These are phyloP conservation scores for Furnarius figulus DNA, from an alignment of 2,113 vertebrate genomes.

Conservation along the genomic window DNA sequence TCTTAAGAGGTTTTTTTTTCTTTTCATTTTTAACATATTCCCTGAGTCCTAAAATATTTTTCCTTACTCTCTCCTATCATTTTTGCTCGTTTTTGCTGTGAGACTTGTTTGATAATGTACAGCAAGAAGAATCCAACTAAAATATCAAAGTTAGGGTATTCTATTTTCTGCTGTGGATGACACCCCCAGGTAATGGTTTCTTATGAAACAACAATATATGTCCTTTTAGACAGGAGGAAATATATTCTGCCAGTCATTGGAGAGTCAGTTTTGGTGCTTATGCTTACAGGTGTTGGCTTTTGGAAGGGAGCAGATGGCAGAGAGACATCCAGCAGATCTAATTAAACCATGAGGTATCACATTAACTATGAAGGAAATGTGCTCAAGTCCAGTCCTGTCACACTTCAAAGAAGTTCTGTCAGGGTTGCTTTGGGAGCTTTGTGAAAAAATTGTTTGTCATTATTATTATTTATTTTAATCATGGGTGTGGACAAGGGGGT, in stretches of 20 bases:
- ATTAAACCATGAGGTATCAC: constrained; percentile 11
- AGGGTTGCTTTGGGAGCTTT: not conserved
- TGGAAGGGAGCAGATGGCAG: constrained; percentile 39
- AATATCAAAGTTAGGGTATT: not conserved
- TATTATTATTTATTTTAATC: not conserved
- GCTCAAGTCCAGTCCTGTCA: not conserved
- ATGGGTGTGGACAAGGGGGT: not conserved
- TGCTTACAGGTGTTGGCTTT: constrained; percentile 27
- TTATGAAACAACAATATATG: not conserved
- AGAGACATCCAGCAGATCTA: constrained; percentile 36
- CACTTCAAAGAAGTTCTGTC: not conserved
- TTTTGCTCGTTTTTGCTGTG: not conserved
- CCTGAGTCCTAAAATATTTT: not conserved
- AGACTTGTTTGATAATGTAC: not conserved
- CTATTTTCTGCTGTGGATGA: not conserved
- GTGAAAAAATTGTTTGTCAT: not conserved
- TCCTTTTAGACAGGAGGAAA: not conserved
- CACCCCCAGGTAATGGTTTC: not conserved
- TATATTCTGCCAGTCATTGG: not conserved
- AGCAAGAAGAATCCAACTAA: not conserved
- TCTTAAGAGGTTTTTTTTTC: not conserved
- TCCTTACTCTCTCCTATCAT: not conserved
- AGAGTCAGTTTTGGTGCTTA: not conserved
- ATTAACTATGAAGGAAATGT: not conserved
- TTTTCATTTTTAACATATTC: not conserved